Evolutionary conservation across 2,797 vertebrate genomes (phyloP), one percentile per base, ranked within the genome.

Genomic region (Anabacerthia variegaticeps): DNA sequence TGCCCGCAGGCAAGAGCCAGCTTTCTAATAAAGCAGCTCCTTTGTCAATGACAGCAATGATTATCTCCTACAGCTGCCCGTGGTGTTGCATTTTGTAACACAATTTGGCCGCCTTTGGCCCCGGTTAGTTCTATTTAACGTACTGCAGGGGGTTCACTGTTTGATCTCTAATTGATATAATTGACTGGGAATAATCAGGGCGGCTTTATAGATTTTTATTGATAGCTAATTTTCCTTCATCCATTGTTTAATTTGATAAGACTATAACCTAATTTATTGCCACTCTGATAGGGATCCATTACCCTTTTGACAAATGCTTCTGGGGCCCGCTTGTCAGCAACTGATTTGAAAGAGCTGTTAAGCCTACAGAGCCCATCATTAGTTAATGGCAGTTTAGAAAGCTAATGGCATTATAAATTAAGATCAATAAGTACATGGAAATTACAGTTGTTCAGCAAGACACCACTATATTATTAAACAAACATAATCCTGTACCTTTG

Each of bases 91-190:
- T 98, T 98, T 98, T 98, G 97, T 98, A 98, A 98, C 98, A 97
- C 96, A 97, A 98, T 98, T 98, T 98, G 97, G 98, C 96, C 97
- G 97, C 97, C 98, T 98, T 97, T 97, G 97, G 98, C 97, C 97
- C 97, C 83, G 93, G 96, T 98, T 98, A 97, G 97, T 96, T 97
- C 97, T 98, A 98, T 98, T 98, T 98, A 98, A 98, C 95, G 66
- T 98, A 97, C 98, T 98, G 97, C 98, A 98, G 98, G 98, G 96
- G 98, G 97, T 97, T 97, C 98, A 54, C 97, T 97, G 97, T 98
- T 98, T 98, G 98, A 98, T 98, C 98, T 98, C 95, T 98, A 98
- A 98, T 98, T 98, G 98, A 98, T 98, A 97, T 98, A 98, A 98
- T 98, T 98, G 98, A 98, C 98, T 98, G 97, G 98, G 98, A 98